Evolutionary conservation across 2,797 vertebrate species (phyloP).

Genomic region (Microchirus variegatus): DNA sequence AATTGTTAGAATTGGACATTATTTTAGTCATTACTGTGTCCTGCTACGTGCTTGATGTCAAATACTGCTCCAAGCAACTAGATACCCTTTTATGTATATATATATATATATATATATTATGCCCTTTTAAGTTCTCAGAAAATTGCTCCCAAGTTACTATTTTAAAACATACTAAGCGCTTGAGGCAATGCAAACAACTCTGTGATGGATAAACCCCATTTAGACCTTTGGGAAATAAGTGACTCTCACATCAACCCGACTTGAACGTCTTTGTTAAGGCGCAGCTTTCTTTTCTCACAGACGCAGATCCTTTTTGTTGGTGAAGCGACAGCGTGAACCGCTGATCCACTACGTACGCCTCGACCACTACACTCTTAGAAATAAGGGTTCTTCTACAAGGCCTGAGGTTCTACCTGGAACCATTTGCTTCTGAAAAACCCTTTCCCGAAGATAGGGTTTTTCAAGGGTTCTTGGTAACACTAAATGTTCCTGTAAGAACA

Average conservation of each 20-base stretch:
- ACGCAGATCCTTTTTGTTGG: conserved; percentile 26
- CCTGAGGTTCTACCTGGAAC: too few species aligned
- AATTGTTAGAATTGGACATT: conserved; percentile 23
- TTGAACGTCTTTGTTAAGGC: conserved; percentile 58
- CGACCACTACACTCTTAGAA: too few species aligned
- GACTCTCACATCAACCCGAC: conserved; percentile 48
- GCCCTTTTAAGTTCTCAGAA: conserved; percentile 41
- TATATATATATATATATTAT: conserved; percentile 2
- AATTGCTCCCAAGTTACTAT: conserved; percentile 25
- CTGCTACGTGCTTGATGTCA: conserved; percentile 22
- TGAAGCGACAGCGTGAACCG: conserved; percentile 56
- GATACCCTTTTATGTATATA: conserved; percentile 2
- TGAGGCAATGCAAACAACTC: conserved; percentile 53
- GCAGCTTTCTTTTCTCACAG: conserved; percentile 59
- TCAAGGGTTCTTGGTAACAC: too few species aligned
- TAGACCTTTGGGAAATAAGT: conserved; percentile 54
- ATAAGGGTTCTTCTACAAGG: too few species aligned
- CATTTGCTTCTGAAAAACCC: too few species aligned
- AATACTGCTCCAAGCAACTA: conserved; percentile 24
- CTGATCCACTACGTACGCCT: conserved; percentile 32
- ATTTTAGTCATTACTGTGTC: conserved; percentile 33
- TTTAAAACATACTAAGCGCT: conserved; percentile 33
- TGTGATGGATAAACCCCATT: conserved; percentile 46
- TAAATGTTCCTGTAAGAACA: too few species aligned
- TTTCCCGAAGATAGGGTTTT: too few species aligned